These are phyloP conservation scores for Vireo griseus DNA, from an alignment of 2,797 vertebrate genomes.

Conservation along the genomic window DNA sequence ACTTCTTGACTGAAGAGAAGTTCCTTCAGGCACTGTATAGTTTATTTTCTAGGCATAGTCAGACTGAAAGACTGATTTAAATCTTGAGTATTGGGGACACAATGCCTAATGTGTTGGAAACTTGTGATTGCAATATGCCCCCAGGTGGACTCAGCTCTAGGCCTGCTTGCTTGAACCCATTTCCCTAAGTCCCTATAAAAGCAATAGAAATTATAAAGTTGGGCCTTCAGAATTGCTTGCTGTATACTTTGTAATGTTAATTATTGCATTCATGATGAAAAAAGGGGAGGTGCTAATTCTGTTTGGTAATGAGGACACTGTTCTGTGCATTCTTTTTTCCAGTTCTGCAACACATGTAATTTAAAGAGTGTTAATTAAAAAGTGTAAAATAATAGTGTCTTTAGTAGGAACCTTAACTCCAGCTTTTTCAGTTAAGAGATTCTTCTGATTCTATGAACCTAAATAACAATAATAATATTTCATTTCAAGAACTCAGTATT, in stretches of 20 bases:
- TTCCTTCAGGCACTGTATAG: neutral
- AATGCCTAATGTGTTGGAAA: neutral
- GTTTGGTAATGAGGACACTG: neutral
- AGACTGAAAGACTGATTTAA: neutral
- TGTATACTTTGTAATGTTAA: neutral
- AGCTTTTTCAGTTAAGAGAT: neutral
- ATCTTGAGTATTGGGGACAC: neutral
- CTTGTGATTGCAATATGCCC: neutral
- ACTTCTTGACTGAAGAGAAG: neutral
- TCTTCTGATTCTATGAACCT: neutral
- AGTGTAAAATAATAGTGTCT: neutral
- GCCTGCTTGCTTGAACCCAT: neutral
- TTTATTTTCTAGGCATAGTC: neutral
- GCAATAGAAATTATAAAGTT: neutral
- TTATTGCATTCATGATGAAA: neutral
- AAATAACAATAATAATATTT: neutral
- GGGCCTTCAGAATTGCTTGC: neutral
- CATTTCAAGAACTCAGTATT: neutral
- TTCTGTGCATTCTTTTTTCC: neutral
- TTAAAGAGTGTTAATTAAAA: neutral
- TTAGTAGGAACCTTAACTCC: neutral
- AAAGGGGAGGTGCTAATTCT: rapidly evolving
- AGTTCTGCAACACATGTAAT: neutral
- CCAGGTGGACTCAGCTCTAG: too few relatives aligned
- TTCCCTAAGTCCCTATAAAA: neutral